Percentiles rank a stretch among this genome's conserved stretches.
Evolutionary conservation across 2,888 invertebrate species (phyloP).

Genomic region (Hirtodrosophila confusa): DNA sequence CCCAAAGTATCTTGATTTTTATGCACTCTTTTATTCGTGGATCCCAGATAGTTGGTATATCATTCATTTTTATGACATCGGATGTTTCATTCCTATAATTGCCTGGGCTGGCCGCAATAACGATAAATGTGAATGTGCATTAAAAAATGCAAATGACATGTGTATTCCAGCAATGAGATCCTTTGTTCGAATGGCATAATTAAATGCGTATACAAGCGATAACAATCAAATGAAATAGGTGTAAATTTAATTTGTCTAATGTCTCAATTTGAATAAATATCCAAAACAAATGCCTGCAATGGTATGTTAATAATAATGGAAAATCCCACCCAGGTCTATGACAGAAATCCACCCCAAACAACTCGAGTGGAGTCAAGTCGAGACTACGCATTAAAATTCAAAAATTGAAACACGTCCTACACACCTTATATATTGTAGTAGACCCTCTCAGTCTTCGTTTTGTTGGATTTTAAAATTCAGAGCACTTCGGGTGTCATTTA

Average conservation of each 20-base stretch:
- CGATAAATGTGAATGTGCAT: constrained; percentile 58
- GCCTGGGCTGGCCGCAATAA: constrained; percentile 52
- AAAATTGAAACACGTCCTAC: constrained; percentile 66
- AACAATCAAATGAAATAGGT: constrained; percentile 82
- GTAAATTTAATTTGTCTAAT: constrained; percentile 83
- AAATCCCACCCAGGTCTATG: constrained; percentile 54
- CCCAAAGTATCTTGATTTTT: too few species aligned
- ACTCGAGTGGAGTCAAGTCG: neutral
- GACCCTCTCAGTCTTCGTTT: neutral
- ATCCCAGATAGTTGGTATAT: constrained; percentile 2
- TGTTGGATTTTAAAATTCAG: constrained; percentile 77
- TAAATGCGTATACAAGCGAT: constrained; percentile 63
- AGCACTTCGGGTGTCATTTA: constrained; percentile 78
- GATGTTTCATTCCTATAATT: constrained; percentile 41
- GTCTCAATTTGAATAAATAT: constrained; percentile 83
- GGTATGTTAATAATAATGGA: constrained; percentile 54
- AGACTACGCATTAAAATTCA: constrained; percentile 42
- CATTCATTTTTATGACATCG: constrained; percentile 32
- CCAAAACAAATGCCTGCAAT: constrained; percentile 45
- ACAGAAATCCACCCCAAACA: constrained; percentile 45
- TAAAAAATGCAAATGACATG: constrained; percentile 67
- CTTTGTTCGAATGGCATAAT: constrained; percentile 40
- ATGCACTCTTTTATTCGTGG: neutral
- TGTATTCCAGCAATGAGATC: neutral
- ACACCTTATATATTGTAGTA: constrained; percentile 43